Conservation (phyloP, 2,888 invertebrate species). For the Drosophila atroscutellata region DNA sequence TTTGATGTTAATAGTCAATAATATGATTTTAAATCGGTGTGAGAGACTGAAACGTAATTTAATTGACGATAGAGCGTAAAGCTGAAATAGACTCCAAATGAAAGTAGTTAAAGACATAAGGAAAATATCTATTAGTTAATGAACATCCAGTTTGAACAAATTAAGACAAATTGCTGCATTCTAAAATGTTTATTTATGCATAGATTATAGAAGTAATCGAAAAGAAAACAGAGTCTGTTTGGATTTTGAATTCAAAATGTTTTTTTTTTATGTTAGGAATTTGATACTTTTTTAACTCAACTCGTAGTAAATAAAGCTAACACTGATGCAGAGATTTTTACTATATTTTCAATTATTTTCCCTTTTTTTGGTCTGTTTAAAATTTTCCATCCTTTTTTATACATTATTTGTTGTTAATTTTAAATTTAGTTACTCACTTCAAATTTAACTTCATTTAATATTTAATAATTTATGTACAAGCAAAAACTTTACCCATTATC, state of each 20-base stretch:
- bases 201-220: neutral
- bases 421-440: neutral
- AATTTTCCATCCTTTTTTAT: too few species aligned
- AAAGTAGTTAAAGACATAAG: neutral
- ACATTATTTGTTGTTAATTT: too few species aligned
- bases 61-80: neutral
- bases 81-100: neutral
- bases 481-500: neutral
- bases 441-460: too few species aligned
- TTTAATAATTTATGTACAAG: neutral
- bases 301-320: neutral
- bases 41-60: neutral
- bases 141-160: neutral
- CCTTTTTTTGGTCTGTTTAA: too few species aligned
- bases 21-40: slow-evolving; percentile 34
- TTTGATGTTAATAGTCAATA: slow-evolving; percentile 29
- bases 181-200: neutral
- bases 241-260: neutral
- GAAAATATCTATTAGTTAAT: neutral
- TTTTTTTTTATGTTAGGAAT: neutral
- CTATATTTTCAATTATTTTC: too few species aligned
- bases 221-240: neutral
- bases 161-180: neutral
- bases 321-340: neutral
- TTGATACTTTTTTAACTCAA: neutral